A percentile compares a stretch with the other conserved stretches of the same genome.
Conservation (phyloP, 2,888 invertebrate genomes). For the Saturnia japonica region DNA sequence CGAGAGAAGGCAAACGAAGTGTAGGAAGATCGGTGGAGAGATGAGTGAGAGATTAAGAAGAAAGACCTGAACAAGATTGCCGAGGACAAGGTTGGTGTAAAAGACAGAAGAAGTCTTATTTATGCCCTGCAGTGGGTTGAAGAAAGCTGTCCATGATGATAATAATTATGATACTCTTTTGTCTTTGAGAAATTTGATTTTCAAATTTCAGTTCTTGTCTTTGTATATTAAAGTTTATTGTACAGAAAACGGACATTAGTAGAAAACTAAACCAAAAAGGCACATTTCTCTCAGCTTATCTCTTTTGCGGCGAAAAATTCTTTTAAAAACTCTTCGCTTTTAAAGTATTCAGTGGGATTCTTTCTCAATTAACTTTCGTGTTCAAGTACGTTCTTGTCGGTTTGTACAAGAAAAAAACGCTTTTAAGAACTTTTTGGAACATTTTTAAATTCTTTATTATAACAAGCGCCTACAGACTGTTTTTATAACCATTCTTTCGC, state of each 20-base stretch:
- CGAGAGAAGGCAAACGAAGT: too few relatives aligned
- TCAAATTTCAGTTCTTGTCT: too few relatives aligned
- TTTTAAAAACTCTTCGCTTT: conserved; percentile 32
- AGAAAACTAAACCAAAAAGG: neutral
- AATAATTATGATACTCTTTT: too few relatives aligned
- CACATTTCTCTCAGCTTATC: conserved; percentile 38
- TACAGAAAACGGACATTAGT: neutral
- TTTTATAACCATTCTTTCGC: neutral
- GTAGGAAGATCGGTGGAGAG: too few relatives aligned
- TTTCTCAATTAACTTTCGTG: conserved; percentile 30
- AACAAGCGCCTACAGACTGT: neutral
- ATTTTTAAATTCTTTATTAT: neutral
- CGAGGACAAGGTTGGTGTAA: too few relatives aligned
- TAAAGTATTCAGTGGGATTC: conserved; percentile 30
- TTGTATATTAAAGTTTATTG: neutral
- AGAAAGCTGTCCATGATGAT: too few relatives aligned
- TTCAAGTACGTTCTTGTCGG: conserved; percentile 23
- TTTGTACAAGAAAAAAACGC: neutral
- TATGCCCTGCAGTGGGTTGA: too few relatives aligned
- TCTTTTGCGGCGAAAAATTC: conserved; percentile 53
- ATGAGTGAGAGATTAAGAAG: too few relatives aligned
- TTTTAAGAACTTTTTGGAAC: neutral
- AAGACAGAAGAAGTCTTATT: too few relatives aligned
- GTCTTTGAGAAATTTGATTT: too few relatives aligned
- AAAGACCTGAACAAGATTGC: too few relatives aligned